Evolutionary conservation across 2,888 invertebrate genomes (phyloP).

Genomic region (Drosophila atroscutellata): DNA sequence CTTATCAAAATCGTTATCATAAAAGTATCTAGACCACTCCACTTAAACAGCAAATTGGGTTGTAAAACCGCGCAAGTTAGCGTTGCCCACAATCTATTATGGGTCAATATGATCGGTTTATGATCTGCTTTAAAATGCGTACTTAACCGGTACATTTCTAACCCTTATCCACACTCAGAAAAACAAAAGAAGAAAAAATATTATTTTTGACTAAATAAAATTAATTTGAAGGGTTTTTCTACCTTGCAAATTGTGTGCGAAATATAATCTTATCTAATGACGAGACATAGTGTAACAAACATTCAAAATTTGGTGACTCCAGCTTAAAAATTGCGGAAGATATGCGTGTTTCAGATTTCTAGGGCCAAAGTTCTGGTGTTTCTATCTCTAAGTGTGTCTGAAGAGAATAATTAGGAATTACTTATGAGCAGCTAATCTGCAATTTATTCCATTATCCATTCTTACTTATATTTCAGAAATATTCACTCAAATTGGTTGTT

Average conservation of each 20-base stretch:
- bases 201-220: not conserved
- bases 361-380: too few species aligned
- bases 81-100: not conserved
- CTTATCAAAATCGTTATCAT: slow-evolving; percentile 30
- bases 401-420: not conserved
- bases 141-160: not conserved
- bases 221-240: too few species aligned
- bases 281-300: too few species aligned
- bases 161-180: not conserved
- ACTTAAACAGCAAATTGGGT: slow-evolving; percentile 40
- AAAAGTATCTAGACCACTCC: slow-evolving; percentile 14
- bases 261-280: too few species aligned
- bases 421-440: not conserved
- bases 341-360: too few species aligned
- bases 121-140: not conserved
- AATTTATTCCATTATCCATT: not conserved
- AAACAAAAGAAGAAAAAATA: not conserved
- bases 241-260: too few species aligned
- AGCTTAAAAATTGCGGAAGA: too few species aligned
- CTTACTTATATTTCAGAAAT: not conserved
- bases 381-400: not conserved
- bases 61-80: slow-evolving; percentile 33
- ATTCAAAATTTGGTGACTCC: too few species aligned
- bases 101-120: not conserved
- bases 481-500: not conserved